Conservation (phyloP, 2,797 vertebrate genomes). For the Acipenser oxyrinchus region DNA sequence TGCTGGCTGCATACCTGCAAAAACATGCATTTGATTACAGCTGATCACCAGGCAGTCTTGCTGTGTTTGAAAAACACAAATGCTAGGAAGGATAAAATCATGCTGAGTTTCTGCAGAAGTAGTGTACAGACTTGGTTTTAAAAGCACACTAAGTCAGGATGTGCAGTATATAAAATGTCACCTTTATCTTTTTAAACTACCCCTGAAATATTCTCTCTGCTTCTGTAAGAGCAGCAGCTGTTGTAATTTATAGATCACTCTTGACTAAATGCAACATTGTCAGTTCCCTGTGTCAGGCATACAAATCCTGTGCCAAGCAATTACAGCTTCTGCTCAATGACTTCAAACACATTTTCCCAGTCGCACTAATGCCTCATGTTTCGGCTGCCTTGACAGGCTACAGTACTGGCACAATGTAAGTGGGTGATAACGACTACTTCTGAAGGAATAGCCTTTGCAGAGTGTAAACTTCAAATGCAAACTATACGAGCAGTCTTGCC, state of each 20-base stretch:
- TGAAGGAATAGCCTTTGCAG: neutral
- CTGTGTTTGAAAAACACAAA: no score
- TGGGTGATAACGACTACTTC: neutral
- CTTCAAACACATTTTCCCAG: slow-evolving; percentile 29
- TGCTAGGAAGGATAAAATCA: no score
- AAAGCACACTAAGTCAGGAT: neutral
- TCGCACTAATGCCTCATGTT: slow-evolving; percentile 25
- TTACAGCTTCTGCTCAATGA: slow-evolving; percentile 34
- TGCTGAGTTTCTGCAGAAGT: no score
- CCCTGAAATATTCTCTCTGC: slow-evolving; percentile 5
- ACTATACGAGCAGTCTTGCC: neutral
- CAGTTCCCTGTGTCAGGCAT: slow-evolving; percentile 53
- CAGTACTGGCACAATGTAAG: slow-evolving; percentile 1
- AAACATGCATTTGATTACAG: no score
- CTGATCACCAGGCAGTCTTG: no score
- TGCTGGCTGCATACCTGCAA: no score
- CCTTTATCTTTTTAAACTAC: slow-evolving; percentile 25
- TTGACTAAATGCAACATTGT: slow-evolving; percentile 42
- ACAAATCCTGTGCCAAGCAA: slow-evolving; percentile 51
- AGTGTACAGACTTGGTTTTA: no score
- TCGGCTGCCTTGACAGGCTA: slow-evolving; percentile 7
- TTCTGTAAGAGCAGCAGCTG: slow-evolving; percentile 37
- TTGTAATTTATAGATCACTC: slow-evolving; percentile 47
- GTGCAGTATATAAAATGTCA: neutral
- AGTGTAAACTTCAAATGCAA: slow-evolving; percentile 3